Evolutionary conservation across 2,113 vertebrate species (phyloP).

Genomic region (Dipodomys spectabilis): DNA sequence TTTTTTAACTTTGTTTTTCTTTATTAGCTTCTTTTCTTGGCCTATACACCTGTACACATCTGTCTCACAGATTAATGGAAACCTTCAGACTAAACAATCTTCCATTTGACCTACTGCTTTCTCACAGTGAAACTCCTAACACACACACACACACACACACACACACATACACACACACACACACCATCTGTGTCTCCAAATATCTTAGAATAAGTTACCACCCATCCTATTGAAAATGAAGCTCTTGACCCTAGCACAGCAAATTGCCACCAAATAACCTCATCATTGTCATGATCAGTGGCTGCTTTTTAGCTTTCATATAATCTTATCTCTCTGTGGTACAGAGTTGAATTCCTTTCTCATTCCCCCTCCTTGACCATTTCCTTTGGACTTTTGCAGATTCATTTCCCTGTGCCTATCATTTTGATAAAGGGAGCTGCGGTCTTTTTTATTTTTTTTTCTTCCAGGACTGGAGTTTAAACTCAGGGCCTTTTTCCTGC

Average conservation of each 20-base stretch:
- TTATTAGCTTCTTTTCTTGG: neutral
- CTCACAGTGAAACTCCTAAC: neutral
- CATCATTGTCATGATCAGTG: neutral
- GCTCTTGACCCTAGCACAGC: neutral
- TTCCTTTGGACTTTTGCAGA: neutral
- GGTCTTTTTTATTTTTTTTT: neutral
- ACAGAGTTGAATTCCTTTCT: neutral
- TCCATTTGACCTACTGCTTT: neutral
- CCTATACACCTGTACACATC: neutral
- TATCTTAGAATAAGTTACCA: neutral
- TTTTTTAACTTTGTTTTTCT: neutral
- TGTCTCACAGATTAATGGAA: neutral
- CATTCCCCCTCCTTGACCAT: neutral
- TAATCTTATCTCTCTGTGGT: neutral
- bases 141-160: neutral
- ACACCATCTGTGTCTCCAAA: neutral
- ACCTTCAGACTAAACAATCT: neutral
- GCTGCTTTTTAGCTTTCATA: neutral
- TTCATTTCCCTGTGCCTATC: neutral
- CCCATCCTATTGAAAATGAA: neutral
- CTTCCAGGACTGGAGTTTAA: no score
- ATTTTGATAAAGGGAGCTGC: neutral
- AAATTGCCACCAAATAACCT: neutral
- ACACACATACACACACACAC: neutral
- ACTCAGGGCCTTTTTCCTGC: no score